Evolutionary conservation across 2,888 invertebrate species (phyloP).

Genomic region (Erynnis tages): DNA sequence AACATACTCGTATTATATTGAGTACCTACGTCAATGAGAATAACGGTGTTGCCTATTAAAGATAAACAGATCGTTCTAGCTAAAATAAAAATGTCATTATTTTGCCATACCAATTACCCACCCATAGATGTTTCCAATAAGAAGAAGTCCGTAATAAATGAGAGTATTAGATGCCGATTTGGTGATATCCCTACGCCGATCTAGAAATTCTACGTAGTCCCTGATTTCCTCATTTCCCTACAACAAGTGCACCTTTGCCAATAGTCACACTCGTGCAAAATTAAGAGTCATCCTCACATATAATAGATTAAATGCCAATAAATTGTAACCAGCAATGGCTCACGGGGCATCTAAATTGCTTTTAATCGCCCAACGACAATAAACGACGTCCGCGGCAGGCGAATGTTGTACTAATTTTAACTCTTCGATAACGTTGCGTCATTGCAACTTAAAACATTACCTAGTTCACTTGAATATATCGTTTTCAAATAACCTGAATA

Average conservation of each 20-base stretch:
- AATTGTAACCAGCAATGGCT: conserved; percentile 53
- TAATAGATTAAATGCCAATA: conserved; percentile 42
- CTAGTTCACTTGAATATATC: conserved; percentile 55
- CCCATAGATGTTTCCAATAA: too few relatives aligned
- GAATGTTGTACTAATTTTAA: conserved; percentile 71
- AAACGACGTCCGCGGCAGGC: conserved; percentile 62
- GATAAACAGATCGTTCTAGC: too few relatives aligned
- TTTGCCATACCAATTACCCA: too few relatives aligned
- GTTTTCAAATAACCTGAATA: conserved; percentile 61
- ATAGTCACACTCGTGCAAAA: conserved; percentile 40
- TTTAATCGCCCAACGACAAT: conserved; percentile 53
- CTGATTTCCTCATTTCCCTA: too few relatives aligned
- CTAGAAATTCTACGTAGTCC: too few relatives aligned
- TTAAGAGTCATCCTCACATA: conserved; percentile 40
- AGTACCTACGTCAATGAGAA: too few relatives aligned
- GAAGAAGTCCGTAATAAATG: too few relatives aligned
- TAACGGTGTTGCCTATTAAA: too few relatives aligned
- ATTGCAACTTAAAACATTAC: conserved; percentile 40
- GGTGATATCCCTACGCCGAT: too few relatives aligned
- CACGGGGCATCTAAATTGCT: conserved; percentile 64
- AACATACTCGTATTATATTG: too few relatives aligned
- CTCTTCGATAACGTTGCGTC: conserved; percentile 63
- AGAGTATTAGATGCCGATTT: too few relatives aligned
- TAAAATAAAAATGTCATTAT: too few relatives aligned
- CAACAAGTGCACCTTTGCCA: conserved; percentile 25